phyloP scores from a whole-genome alignment of 1,140 invertebrate species.

The Drosophila kepulauana region DNA sequence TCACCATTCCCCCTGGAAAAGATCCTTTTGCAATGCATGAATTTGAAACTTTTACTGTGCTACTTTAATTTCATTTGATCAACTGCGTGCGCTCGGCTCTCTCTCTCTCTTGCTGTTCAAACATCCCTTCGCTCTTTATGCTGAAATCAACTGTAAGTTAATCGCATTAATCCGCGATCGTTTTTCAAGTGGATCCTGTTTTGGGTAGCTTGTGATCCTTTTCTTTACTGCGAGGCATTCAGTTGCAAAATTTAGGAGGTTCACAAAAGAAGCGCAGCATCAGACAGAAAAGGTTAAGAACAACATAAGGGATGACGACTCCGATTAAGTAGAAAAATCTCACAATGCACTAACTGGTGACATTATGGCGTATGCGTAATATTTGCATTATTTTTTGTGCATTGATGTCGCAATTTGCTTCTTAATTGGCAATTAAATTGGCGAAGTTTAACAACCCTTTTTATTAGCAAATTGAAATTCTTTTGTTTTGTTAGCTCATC shows the following conservation, averaged over 20 bases:
- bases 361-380: slow-evolving; percentile 37
- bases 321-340: background rate
- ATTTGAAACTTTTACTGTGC: slow-evolving; percentile 68
- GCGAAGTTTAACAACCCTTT: too few relatives aligned
- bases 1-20: slow-evolving; percentile 15
- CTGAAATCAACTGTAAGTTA: slow-evolving; percentile 81
- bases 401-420: too few relatives aligned
- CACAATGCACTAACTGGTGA: background rate
- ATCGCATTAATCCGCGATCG: slow-evolving; percentile 80
- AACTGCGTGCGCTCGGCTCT: slow-evolving; percentile 16
- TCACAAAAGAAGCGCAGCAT: slow-evolving; percentile 43
- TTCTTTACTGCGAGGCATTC: slow-evolving; percentile 52
- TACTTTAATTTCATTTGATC: slow-evolving; percentile 35
- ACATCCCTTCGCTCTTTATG: slow-evolving; percentile 26
- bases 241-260: slow-evolving; percentile 52
- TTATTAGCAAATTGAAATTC: too few relatives aligned
- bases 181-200: slow-evolving; percentile 69
- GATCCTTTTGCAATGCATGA: slow-evolving; percentile 35
- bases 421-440: too few relatives aligned
- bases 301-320: slow-evolving; percentile 18
- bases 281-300: background rate
- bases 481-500: too few relatives aligned
- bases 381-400: background rate
- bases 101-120: background rate
- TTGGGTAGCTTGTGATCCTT: slow-evolving; percentile 44